Evolutionary conservation across 2,113 vertebrate species (phyloP).

Genomic region (Nymphicus hollandicus): DNA sequence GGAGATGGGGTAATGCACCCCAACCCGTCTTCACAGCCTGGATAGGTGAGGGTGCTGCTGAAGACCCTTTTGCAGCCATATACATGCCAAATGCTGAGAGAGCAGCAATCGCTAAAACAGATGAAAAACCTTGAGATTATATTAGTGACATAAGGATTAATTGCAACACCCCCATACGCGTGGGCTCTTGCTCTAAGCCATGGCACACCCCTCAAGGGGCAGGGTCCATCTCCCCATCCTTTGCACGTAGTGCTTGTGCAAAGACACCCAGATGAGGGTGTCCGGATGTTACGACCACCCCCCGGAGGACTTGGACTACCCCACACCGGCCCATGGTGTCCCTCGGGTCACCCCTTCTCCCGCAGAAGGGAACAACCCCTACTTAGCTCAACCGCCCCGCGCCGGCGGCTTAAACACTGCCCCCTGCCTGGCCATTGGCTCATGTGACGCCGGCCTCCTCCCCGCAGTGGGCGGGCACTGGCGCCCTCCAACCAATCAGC

Average conservation of each 20-base stretch:
- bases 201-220: not conserved
- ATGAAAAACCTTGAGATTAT: rapidly evolving
- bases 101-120: rapidly evolving
- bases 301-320: no score
- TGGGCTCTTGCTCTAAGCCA: not conserved
- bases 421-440: not conserved
- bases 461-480: rapidly evolving
- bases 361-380: rapidly evolving
- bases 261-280: rapidly evolving
- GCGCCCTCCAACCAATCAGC: not conserved
- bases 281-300: rapidly evolving
- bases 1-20: rapidly evolving
- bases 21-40: rapidly evolving
- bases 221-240: rapidly evolving
- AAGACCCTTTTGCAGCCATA: not conserved
- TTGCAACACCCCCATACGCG: rapidly evolving
- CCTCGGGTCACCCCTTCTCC: rapidly evolving
- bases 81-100: rapidly evolving
- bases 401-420: rapidly evolving
- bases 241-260: rapidly evolving
- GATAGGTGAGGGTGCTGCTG: not conserved
- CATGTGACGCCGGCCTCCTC: rapidly evolving
- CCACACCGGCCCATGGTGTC: rapidly evolving
- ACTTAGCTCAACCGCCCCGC: not conserved
- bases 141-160: not conserved